Base-by-base conservation (phyloP, 2,113 vertebrate genomes). In the Seriola aureovittata region DNA sequence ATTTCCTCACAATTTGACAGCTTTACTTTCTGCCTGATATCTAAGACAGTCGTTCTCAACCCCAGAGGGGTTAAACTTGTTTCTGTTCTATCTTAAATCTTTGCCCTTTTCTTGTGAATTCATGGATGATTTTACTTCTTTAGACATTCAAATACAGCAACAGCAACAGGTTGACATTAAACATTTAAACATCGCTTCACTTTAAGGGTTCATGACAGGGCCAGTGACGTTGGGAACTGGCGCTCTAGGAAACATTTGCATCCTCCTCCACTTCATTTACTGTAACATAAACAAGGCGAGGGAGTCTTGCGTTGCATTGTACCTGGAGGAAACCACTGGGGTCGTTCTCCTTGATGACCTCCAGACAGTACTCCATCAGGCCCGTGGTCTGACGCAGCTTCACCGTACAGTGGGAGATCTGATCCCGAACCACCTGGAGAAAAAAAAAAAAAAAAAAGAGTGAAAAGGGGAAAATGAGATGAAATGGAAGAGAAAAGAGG, bases 291-390 rank as follows among this genome's bases (percentile, higher is more conserved):
- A 11, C 7, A 66, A 58, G n/a, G 1, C 1, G 8, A 4, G 1
- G 7, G 8, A 4, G 17, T 23, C 55, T 54, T 38, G 2, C 17
- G 1, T 1, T 36, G 34, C 17, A 8, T 50, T 78, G 36, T 8
- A 99, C 98, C 97, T 99, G 98, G 72, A 99, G 94, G 93, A 99
- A 99, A 21, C 98, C 98, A 0, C 98, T 99, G 85, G 98, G 98
- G 80, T 99, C 98, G 2, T 99, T 99, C 93, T 99, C 98, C 93
- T 99, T 99, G 94, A 99, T 99, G 91, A 99, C 98, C 85, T 99
- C 98, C 93, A 99, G 93, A 74, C 98, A 99, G 86, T 99, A 99
- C 78, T 99, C 98, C 98, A 99, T 99, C 91, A 99, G 94, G 11
- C 98, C 98, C 0, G 98, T 99, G 78, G 98, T 99, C 96, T 99